Evolutionary conservation across 2,113 vertebrate species (phyloP).

Genomic region (Myotis brandtii): DNA sequence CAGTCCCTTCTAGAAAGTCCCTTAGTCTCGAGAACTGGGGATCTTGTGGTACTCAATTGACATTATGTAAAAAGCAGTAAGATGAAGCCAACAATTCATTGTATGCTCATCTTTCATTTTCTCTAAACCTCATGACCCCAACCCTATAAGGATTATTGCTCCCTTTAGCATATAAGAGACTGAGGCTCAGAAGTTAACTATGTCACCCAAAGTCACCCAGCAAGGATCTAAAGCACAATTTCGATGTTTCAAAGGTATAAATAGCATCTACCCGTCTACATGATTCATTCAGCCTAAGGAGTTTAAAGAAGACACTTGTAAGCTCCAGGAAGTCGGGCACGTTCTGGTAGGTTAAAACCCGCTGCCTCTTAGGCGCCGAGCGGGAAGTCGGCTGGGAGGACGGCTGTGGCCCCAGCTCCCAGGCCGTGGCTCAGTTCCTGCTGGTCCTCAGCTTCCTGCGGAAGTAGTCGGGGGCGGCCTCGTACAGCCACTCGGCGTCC

Average conservation of each 20-base stretch:
- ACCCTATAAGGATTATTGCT: background rate
- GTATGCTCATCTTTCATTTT: background rate
- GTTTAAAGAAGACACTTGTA: background rate
- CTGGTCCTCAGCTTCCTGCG: constrained; percentile 88
- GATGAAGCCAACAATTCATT: background rate
- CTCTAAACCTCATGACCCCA: background rate
- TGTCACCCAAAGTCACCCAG: background rate
- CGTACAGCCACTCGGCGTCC: constrained; percentile 93
- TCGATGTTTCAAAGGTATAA: background rate
- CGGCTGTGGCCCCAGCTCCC: background rate
- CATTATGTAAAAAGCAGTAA: background rate
- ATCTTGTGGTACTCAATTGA: background rate
- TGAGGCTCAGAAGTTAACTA: background rate
- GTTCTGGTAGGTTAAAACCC: background rate
- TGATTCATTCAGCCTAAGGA: background rate
- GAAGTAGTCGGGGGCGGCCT: constrained; percentile 94
- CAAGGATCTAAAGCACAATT: background rate
- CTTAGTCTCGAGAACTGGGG: background rate
- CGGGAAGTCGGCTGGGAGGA: background rate
- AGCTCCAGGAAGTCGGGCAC: background rate
- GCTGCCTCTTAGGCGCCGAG: background rate
- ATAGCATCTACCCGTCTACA: background rate
- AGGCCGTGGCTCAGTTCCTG: constrained; percentile 80
- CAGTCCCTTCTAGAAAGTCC: background rate
- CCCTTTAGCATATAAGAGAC: background rate